Evolutionary conservation across 2,888 invertebrate genomes (phyloP), one percentile per base, ranked within the genome.

Genomic region (Muschampia plurimacula): DNA sequence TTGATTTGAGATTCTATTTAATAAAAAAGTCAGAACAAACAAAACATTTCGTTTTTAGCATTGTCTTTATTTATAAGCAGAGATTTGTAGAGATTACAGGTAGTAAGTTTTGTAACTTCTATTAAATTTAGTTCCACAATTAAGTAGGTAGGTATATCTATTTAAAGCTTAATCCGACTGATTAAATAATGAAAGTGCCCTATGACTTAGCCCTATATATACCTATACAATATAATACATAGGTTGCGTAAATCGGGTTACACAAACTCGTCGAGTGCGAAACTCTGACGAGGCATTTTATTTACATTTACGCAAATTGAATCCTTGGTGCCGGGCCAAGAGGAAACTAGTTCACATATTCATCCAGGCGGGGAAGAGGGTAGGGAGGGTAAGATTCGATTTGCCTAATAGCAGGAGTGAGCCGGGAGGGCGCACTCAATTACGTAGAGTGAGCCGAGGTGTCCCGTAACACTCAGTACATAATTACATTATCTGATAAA

Each of bases 401-500:
- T 94, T 94, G 93, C 93, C 93, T 94, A 94, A 94, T 93, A 93
- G 92, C 87, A 83, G 86, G 73, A 73, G 77, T 74, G 77, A 76
- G 89, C 81, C 86, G 83, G 85, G 87, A 72, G 86, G 87, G 88
- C 85, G 81, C 91, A 90, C 92, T 91, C 93, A 92, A 92, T 93
- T 93, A 92, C 90, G 84, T 81, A 86, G 89, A 91, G 91, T 92
- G 91, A 82, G 81, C 78, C 82, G 89, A 93, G 92, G 92, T 93
- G 92, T 92, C 90, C 90, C 92, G 86, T 82, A 84, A 86, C 86
- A 86, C 85, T 87, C 85, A 80, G 83, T 88, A 90, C 88, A 88
- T 93, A 93, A 94, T 94, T 93, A 93, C 91, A 92, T 94, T 94
- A 93, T 92, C 92, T 86, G 91, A 90, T 91, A 91, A 93, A 92